These are phyloP conservation scores for Dolichotis patagonum DNA, from an alignment of 2,113 vertebrate genomes.

Conservation along the genomic window DNA sequence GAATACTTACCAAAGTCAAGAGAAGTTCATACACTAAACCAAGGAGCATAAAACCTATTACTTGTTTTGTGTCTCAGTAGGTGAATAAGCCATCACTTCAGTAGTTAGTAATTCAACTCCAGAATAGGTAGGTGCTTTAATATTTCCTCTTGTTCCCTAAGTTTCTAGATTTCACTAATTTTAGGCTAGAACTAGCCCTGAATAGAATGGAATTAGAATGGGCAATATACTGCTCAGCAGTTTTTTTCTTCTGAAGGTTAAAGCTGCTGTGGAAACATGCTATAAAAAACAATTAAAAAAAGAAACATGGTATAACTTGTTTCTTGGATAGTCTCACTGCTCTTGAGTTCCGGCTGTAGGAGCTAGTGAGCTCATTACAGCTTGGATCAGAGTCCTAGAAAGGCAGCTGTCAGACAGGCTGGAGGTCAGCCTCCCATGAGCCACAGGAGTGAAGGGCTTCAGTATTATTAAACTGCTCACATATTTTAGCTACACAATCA, in stretches of 20 bases:
- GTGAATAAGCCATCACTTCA: neutral
- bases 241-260: slow-evolving; percentile 65
- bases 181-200: slow-evolving; percentile 4
- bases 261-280: slow-evolving; percentile 65
- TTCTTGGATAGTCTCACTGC: neutral
- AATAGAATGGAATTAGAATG: slow-evolving; percentile 55
- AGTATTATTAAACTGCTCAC: neutral
- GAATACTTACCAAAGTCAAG: slow-evolving; percentile 40
- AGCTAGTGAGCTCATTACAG: slow-evolving; percentile 32
- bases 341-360: neutral
- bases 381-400: slow-evolving; percentile 62
- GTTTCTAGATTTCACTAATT: slow-evolving; percentile 40
- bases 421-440: neutral
- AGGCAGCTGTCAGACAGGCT: neutral
- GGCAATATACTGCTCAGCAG: slow-evolving; percentile 59
- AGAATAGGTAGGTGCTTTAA: neutral
- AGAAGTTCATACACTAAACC: neutral
- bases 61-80: slow-evolving; percentile 16
- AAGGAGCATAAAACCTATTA: neutral
- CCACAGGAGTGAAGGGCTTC: neutral
- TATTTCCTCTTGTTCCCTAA: neutral
- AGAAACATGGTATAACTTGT: slow-evolving; percentile 21
- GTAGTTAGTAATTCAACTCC: slow-evolving; percentile 35
- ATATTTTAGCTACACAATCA: slow-evolving; percentile 62
- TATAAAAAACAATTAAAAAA: too few species aligned